Conservation (phyloP, 2,888 invertebrate species). For the Melolontha melolontha region DNA sequence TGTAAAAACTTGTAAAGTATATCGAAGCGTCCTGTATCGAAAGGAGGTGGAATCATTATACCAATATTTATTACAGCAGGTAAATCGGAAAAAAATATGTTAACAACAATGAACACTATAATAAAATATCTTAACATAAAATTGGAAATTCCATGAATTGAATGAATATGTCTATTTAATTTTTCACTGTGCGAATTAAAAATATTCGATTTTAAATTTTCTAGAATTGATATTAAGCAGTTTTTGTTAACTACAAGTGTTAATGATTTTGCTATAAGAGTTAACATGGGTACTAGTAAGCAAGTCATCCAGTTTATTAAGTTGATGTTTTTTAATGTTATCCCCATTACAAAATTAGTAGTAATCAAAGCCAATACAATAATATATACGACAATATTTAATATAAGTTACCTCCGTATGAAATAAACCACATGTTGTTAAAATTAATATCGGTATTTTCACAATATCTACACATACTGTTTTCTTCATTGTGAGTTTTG, state of each 20-base stretch:
- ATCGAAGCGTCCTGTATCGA: constrained; percentile 6
- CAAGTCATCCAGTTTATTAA: constrained; percentile 20
- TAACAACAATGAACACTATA: constrained; percentile 3
- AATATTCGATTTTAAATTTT: neutral
- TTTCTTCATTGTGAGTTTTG: neutral
- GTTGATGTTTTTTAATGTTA: neutral
- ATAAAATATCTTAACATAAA: constrained; percentile 10
- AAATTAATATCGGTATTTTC: neutral
- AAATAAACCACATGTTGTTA: neutral
- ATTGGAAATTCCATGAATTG: constrained; percentile 6
- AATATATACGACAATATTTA: neutral
- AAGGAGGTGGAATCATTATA: constrained; percentile 13
- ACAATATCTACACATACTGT: neutral
- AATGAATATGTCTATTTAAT: constrained; percentile 9
- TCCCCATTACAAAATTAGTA: constrained; percentile 7
- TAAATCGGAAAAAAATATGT: neutral
- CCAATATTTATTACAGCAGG: constrained; percentile 7
- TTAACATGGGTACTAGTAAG: constrained; percentile 4
- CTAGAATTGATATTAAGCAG: too few relatives aligned
- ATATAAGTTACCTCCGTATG: neutral
- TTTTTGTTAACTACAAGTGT: constrained; percentile 5
- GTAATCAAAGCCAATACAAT: neutral
- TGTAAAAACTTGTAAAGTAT: constrained; percentile 12
- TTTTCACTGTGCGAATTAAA: constrained; percentile 12
- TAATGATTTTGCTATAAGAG: constrained; percentile 12